Evolutionary conservation across 1,140 invertebrate genomes (phyloP).

Genomic region (roundworm (Caenorhabditis elegans)): DNA sequence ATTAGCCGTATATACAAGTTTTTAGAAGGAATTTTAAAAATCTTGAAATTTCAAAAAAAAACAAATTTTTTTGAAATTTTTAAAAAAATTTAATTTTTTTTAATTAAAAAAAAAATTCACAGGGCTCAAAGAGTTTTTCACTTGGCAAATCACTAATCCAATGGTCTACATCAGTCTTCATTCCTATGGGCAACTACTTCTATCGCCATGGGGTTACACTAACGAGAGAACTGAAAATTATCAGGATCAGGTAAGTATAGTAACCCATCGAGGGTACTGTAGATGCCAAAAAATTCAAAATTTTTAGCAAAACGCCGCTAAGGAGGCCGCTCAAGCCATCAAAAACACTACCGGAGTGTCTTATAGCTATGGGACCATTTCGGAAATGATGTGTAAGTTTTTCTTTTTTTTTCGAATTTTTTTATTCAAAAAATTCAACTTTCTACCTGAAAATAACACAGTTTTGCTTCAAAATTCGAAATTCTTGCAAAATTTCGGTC

Average conservation of each 20-base stretch:
- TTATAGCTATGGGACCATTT: conserved; percentile 61
- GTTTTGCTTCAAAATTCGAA: no score
- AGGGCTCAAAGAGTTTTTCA: conserved; percentile 54
- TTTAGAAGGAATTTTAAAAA: no score
- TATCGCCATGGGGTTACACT: conserved; percentile 69
- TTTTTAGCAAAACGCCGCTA: conserved; percentile 53
- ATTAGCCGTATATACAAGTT: background rate
- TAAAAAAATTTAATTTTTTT: no score
- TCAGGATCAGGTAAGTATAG: conserved; percentile 52
- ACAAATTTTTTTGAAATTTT: no score
- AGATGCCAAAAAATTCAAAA: background rate
- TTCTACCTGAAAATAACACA: no score
- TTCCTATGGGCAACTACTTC: conserved; percentile 67
- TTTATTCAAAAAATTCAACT: no score
- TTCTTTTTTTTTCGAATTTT: background rate
- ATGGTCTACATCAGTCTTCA: conserved; percentile 59
- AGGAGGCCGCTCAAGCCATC: conserved; percentile 60
- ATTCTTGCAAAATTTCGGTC: no score
- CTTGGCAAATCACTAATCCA: conserved; percentile 54
- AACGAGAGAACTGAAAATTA: conserved; percentile 56
- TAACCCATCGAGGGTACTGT: background rate
- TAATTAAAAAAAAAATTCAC: no score
- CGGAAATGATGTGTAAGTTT: conserved; percentile 59
- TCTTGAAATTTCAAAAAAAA: no score
- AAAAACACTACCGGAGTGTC: conserved; percentile 56